Evolutionary conservation across 2,888 invertebrate genomes (phyloP).

Genomic region (Caenorhabditis sulstoni): DNA sequence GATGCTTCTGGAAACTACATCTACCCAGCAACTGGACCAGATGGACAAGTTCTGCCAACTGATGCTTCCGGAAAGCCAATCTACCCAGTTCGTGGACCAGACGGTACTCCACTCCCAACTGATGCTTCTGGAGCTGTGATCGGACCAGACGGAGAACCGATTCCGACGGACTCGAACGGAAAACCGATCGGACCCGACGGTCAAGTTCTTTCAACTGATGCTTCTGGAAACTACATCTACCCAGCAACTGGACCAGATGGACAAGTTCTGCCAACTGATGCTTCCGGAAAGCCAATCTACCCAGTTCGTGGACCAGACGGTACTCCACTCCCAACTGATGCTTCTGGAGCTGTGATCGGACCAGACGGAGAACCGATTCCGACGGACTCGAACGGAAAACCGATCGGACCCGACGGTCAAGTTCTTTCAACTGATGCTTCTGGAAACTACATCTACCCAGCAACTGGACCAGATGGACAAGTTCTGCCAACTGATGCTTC

Average conservation of each 20-base stretch:
- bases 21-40: conserved; percentile 56
- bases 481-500: too few relatives aligned
- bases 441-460: too few relatives aligned
- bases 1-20: conserved; percentile 60
- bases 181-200: conserved; percentile 53
- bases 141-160: conserved; percentile 28
- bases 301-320: conserved; percentile 61
- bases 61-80: conserved; percentile 41
- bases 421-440: too few relatives aligned
- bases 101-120: conserved; percentile 54
- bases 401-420: too few relatives aligned
- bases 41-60: conserved; percentile 57
- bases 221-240: conserved; percentile 59
- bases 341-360: not conserved
- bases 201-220: conserved; percentile 57
- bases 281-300: conserved; percentile 53
- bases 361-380: too few relatives aligned
- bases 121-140: conserved; percentile 41
- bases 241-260: conserved; percentile 55
- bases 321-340: not conserved
- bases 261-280: conserved; percentile 68
- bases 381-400: too few relatives aligned
- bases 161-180: conserved; percentile 46
- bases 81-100: conserved; percentile 44
- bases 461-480: too few relatives aligned